Evolutionary conservation across 2,113 vertebrate species (phyloP).

Genomic region (Alaudala cheleensis): DNA sequence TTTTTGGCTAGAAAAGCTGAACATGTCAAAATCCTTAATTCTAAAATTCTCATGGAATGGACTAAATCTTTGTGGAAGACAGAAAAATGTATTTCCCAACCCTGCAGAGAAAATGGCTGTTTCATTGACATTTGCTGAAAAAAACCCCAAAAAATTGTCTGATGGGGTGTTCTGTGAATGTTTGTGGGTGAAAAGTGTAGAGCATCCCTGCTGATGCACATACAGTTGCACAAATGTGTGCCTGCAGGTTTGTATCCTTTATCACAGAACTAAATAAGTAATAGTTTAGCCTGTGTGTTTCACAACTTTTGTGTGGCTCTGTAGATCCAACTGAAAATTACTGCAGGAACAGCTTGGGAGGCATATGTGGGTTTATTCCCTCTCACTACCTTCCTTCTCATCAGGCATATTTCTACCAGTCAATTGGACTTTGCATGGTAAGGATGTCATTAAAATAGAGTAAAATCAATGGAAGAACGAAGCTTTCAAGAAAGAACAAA

Average conservation of each 20-base stretch:
- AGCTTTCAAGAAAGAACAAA: not conserved
- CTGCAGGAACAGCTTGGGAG: constrained; percentile 31
- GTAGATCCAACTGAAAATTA: not conserved
- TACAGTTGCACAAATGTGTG: not conserved
- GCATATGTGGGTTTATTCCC: constrained; percentile 36
- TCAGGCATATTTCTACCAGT: constrained; percentile 4
- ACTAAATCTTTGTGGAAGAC: not conserved
- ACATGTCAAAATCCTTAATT: not conserved
- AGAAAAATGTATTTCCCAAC: not conserved
- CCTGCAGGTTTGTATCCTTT: not conserved
- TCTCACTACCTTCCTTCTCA: not conserved
- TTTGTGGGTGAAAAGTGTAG: not conserved
- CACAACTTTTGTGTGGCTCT: not conserved
- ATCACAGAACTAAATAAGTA: not conserved
- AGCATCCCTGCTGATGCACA: not conserved
- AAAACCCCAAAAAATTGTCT: not conserved
- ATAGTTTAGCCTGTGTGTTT: not conserved
- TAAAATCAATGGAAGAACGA: not conserved
- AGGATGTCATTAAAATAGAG: not conserved
- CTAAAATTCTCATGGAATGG: not conserved
- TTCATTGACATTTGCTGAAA: not conserved
- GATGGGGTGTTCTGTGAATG: not conserved
- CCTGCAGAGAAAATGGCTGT: not conserved
- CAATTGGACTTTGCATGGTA: not conserved
- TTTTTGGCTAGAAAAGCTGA: not conserved